These are phyloP conservation scores for Neuroscelio doddi DNA, from an alignment of 2,888 invertebrate genomes.

Conservation along the genomic window DNA sequence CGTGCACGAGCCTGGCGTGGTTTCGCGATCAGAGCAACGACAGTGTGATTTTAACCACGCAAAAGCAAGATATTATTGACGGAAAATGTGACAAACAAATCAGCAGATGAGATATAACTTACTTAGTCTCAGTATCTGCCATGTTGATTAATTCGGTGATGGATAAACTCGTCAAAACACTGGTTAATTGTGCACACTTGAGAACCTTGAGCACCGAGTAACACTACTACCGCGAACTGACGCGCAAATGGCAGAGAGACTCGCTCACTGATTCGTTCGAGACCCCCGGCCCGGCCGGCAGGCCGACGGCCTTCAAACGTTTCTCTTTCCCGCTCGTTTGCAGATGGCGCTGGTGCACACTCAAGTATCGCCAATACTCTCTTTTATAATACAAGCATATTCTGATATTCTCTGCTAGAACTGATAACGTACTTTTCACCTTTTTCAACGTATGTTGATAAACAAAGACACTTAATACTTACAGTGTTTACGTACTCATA, in stretches of 20 bases:
- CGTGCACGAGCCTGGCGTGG: slow-evolving; percentile 35
- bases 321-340: slow-evolving; percentile 69
- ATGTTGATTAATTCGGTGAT: slow-evolving; percentile 72
- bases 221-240: slow-evolving; percentile 56
- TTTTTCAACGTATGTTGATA: neutral
- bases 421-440: neutral
- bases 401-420: neutral
- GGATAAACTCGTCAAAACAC: slow-evolving; percentile 28
- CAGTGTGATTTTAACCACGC: neutral
- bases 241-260: slow-evolving; percentile 60
- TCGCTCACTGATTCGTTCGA: slow-evolving; percentile 52
- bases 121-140: slow-evolving; percentile 80
- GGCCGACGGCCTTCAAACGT: slow-evolving; percentile 68
- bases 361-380: neutral
- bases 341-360: slow-evolving; percentile 58
- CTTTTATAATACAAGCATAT: neutral
- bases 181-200: slow-evolving; percentile 22
- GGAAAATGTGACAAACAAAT: neutral
- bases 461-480: neutral
- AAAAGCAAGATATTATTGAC: neutral
- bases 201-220: slow-evolving; percentile 43
- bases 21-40: slow-evolving; percentile 8
- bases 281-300: slow-evolving; percentile 53
- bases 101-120: slow-evolving; percentile 71
- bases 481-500: neutral